Percentiles rank a stretch among this genome's conserved stretches.
These are phyloP conservation scores for Colletes latitarsis DNA, from an alignment of 1,140 invertebrate genomes.

Conservation along the genomic window DNA sequence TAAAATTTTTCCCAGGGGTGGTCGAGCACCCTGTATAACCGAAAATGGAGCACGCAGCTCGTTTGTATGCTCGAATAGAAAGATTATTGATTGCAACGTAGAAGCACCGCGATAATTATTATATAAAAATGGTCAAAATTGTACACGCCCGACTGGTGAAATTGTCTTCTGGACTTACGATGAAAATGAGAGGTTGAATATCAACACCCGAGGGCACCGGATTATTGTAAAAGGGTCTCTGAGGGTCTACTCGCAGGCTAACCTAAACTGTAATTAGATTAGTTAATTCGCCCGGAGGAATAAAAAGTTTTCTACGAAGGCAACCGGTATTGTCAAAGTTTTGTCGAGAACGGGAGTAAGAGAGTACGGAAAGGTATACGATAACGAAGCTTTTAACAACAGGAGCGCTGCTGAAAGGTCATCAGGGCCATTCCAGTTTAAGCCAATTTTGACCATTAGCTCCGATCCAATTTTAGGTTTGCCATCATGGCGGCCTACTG, in stretches of 20 bases:
- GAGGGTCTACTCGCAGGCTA: conserved; percentile 48
- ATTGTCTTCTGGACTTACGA: not conserved
- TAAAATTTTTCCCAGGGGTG: too few species aligned
- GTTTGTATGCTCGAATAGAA: too few species aligned
- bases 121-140: not conserved
- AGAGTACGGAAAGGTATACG: conserved; percentile 41
- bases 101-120: not conserved
- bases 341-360: conserved; percentile 39
- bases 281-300: conserved; percentile 63
- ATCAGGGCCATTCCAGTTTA: conserved; percentile 65
- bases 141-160: not conserved
- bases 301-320: conserved; percentile 72
- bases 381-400: conserved; percentile 67
- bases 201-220: conserved; percentile 18
- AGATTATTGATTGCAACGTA: not conserved
- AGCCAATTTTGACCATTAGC: conserved; percentile 74
- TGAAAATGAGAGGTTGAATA: conserved; percentile 37
- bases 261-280: conserved; percentile 59
- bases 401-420: conserved; percentile 64
- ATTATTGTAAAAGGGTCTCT: conserved; percentile 27
- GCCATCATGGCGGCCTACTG: conserved; percentile 58
- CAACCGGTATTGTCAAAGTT: conserved; percentile 69
- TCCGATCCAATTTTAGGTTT: conserved; percentile 74
- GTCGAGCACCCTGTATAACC: too few species aligned
- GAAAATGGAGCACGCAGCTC: too few species aligned